Conservation (phyloP, 2,113 vertebrate genomes). For the Vidua chalybeata region DNA sequence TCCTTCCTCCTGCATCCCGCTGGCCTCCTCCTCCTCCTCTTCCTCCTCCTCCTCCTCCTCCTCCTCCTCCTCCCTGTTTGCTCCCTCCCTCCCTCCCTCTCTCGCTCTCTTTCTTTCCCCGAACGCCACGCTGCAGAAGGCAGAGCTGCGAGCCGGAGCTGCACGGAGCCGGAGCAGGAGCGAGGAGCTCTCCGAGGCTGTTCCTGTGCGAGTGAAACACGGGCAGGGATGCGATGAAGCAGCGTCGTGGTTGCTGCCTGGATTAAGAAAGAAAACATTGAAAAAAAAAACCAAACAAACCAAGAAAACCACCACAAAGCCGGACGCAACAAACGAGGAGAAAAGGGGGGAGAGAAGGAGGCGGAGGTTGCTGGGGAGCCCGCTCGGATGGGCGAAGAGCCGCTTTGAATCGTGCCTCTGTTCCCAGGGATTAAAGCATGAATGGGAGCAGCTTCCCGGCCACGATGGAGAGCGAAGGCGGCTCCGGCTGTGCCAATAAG, state of each 20-base stretch:
- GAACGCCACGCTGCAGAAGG: conserved; percentile 32
- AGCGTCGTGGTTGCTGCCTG: background rate
- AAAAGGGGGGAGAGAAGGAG: conserved; percentile 43
- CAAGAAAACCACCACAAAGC: background rate
- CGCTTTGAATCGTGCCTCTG: conserved; percentile 55
- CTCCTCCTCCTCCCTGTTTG: background rate
- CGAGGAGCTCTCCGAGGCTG: conserved; percentile 54
- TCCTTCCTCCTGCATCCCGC: conserved; percentile 41
- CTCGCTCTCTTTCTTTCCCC: conserved; percentile 14
- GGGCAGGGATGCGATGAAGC: background rate
- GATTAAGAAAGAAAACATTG: conserved; percentile 33
- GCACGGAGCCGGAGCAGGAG: background rate
- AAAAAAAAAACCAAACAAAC: background rate
- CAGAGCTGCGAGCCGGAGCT: conserved; percentile 12
- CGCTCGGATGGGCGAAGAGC: background rate
- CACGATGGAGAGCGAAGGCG: conserved; percentile 78
- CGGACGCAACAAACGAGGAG: conserved; percentile 36
- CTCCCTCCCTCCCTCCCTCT: conserved; percentile 3
- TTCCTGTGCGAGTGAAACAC: background rate
- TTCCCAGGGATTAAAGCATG: conserved; percentile 75
- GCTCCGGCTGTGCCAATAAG: conserved; percentile 77
- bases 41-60: background rate
- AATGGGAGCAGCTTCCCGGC: conserved; percentile 76
- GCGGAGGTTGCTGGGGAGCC: conserved; percentile 33
- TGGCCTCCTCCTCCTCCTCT: conserved; percentile 9